Percentiles rank a stretch among this genome's conserved stretches.
Conservation (phyloP, 2,888 invertebrate genomes). For the Plagodis dolabraria region DNA sequence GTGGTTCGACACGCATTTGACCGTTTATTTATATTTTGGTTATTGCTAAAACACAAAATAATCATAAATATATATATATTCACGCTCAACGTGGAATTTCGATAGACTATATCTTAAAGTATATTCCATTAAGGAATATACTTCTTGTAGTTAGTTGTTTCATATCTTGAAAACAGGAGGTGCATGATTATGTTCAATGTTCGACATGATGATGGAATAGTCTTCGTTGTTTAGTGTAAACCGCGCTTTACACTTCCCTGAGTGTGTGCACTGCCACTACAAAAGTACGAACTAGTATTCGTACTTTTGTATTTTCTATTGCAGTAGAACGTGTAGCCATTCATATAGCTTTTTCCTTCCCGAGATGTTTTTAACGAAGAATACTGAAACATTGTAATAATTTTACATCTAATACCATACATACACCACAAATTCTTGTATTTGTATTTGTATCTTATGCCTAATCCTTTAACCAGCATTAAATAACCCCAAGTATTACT, state of each 20-base stretch:
- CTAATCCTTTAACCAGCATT: too few relatives aligned
- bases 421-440: too few relatives aligned
- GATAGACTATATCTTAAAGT: conserved; percentile 15
- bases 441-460: too few relatives aligned
- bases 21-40: background rate
- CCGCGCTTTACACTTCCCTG: conserved; percentile 31
- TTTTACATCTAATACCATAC: too few relatives aligned
- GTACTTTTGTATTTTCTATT: conserved; percentile 27
- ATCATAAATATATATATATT: too few relatives aligned
- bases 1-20: too few relatives aligned
- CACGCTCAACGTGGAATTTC: background rate
- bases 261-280: conserved; percentile 46
- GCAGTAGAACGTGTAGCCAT: conserved; percentile 45
- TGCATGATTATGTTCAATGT: conserved; percentile 33
- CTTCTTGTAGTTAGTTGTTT: too few relatives aligned
- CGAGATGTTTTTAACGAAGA: conserved; percentile 33
- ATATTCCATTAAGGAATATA: conserved; percentile 32
- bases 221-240: conserved; percentile 18
- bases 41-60: background rate
- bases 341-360: conserved; percentile 41
- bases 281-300: background rate
- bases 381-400: conserved; percentile 21
- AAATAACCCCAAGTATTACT: too few relatives aligned
- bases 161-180: conserved; percentile 31
- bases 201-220: conserved; percentile 1